These are phyloP conservation scores for Sternotherus odoratus DNA, from an alignment of 2,797 vertebrate species.

Conservation along the genomic window DNA sequence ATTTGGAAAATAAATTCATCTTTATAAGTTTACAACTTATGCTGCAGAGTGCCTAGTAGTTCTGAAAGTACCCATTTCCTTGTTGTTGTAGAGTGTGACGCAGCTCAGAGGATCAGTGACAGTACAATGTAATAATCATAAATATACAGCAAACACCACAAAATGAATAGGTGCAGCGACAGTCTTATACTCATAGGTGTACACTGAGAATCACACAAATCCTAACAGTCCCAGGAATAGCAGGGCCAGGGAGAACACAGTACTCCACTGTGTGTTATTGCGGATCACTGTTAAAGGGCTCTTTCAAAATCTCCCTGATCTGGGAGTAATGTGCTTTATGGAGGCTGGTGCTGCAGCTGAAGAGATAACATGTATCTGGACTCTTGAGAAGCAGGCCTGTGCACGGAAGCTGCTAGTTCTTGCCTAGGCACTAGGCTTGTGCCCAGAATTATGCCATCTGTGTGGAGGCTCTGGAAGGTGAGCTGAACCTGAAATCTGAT, in stretches of 20 bases:
- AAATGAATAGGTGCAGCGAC: background rate
- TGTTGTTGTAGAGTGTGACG: background rate
- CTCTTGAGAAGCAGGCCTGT: constrained; percentile 1
- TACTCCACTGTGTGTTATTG: background rate
- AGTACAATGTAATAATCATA: background rate
- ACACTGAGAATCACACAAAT: background rate
- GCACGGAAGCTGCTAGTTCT: constrained; percentile 1
- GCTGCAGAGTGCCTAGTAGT: background rate
- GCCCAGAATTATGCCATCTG: background rate
- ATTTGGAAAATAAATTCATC: too few species aligned
- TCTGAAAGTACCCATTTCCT: background rate
- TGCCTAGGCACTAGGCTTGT: background rate
- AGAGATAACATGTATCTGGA: background rate
- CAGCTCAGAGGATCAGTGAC: background rate
- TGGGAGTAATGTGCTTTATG: background rate
- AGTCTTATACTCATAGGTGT: background rate
- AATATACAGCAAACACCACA: background rate
- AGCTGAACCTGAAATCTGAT: background rate
- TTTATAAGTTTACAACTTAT: background rate
- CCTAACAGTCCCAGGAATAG: background rate
- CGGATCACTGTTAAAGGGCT: too few species aligned
- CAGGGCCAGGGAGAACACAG: background rate
- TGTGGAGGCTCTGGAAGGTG: constrained; percentile 28
- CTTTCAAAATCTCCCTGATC: background rate
- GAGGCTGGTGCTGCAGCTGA: background rate